Evolutionary conservation across 1,140 invertebrate species (phyloP).

Genomic region (Acromyrmex charruanus): DNA sequence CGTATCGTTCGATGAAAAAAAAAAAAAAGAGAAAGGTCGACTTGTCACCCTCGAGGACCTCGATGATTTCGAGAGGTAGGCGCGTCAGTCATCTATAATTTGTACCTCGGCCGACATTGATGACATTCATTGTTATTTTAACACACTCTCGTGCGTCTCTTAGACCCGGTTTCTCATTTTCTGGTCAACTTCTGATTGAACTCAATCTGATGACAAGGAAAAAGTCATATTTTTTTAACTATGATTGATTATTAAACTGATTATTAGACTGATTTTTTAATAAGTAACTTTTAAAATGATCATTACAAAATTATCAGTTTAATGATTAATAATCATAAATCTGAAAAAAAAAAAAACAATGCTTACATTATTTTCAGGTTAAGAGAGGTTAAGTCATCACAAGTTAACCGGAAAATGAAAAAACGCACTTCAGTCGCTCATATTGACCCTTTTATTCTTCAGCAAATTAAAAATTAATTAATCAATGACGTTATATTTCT

Average conservation of each 20-base stretch:
- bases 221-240: too few species aligned
- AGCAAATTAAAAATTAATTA: constrained; percentile 22
- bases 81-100: constrained; percentile 82
- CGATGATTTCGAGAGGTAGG: constrained; percentile 74
- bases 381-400: too few species aligned
- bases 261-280: too few species aligned
- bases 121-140: constrained; percentile 80
- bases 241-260: too few species aligned
- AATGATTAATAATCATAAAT: too few species aligned
- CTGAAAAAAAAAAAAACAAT: too few species aligned
- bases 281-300: too few species aligned
- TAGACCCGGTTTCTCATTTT: constrained; percentile 1
- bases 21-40: constrained; percentile 44
- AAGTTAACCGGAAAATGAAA: too few species aligned
- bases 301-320: too few species aligned
- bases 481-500: constrained; percentile 1
- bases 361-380: too few species aligned
- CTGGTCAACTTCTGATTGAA: too few species aligned
- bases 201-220: too few species aligned
- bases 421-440: background rate
- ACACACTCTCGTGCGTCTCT: constrained; percentile 70
- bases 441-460: background rate
- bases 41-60: constrained; percentile 80
- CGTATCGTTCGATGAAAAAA: constrained; percentile 38
- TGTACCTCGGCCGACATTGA: constrained; percentile 79